A percentile compares a stretch with the other conserved stretches of the same genome.
Evolutionary conservation across 2,797 vertebrate genomes (phyloP).

Genomic region (Epinephelus awoara): DNA sequence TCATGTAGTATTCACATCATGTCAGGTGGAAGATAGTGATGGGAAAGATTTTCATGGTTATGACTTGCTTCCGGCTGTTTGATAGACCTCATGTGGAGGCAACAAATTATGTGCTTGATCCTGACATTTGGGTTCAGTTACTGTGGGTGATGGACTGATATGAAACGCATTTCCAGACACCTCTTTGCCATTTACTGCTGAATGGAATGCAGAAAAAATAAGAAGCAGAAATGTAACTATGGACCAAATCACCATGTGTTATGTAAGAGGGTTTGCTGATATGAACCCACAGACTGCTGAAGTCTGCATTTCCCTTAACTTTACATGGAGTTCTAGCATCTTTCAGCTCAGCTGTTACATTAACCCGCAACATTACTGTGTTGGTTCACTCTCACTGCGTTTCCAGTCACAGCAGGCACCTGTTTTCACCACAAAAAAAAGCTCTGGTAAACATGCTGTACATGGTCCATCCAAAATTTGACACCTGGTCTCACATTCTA

Average conservation of each 20-base stretch:
- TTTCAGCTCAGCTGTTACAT: too few species aligned
- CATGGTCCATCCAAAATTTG: too few species aligned
- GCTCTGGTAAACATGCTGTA: too few species aligned
- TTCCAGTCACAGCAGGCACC: too few species aligned
- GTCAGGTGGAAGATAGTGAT: slow-evolving; percentile 23
- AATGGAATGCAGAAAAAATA: neutral
- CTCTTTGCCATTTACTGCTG: neutral
- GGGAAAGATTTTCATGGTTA: neutral
- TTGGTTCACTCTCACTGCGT: too few species aligned
- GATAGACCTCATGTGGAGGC: slow-evolving; percentile 3
- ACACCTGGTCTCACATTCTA: too few species aligned
- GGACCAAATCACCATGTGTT: neutral
- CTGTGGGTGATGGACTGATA: neutral
- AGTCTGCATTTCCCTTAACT: neutral
- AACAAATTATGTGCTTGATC: neutral
- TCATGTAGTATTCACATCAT: neutral
- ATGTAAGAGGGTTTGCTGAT: neutral
- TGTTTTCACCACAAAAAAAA: too few species aligned
- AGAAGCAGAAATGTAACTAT: neutral
- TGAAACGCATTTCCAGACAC: slow-evolving; percentile 5
- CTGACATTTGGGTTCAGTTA: slow-evolving; percentile 20
- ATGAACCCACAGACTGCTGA: neutral
- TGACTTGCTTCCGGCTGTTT: slow-evolving; percentile 16
- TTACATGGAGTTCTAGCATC: too few species aligned
- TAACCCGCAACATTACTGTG: too few species aligned